phyloP scores from a whole-genome alignment of 2,797 vertebrate genomes.

The Florisuga fusca region DNA sequence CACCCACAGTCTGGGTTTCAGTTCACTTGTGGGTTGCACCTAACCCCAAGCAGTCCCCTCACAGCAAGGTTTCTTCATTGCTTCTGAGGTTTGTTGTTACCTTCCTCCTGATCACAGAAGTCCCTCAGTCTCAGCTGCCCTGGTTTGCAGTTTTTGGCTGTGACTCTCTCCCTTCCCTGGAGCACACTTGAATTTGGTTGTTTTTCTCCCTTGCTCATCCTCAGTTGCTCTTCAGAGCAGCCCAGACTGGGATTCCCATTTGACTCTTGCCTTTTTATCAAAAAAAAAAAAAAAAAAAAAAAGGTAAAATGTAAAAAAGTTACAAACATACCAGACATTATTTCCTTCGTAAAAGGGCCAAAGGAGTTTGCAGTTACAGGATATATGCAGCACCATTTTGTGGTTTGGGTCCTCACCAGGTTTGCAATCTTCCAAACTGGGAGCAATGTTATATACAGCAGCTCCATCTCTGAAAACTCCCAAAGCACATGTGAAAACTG shows the following conservation, averaged over 20 bases:
- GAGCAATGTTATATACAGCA: fast-evolving
- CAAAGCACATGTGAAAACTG: not conserved
- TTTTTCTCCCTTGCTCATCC: not conserved
- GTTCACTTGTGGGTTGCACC: not conserved
- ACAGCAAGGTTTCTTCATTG: fast-evolving
- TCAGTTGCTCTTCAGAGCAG: not conserved
- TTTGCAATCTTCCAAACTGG: not conserved
- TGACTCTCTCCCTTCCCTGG: not conserved
- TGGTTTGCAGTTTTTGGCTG: not conserved
- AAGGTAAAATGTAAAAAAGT: fast-evolving
- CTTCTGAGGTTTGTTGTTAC: not conserved
- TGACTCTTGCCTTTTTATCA: not conserved
- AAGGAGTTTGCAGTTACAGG: not conserved
- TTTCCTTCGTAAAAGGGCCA: not conserved
- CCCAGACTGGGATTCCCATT: not conserved
- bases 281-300: not conserved
- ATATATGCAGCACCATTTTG: not conserved
- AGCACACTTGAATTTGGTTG: not conserved
- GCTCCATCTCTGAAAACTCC: not conserved
- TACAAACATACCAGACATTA: not conserved
- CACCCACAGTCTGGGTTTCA: not conserved
- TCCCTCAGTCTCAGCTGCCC: not conserved
- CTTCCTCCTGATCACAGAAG: not conserved
- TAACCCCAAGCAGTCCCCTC: not conserved
- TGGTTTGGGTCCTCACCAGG: not conserved